A percentile compares a stretch with the other conserved stretches of the same genome.
These are phyloP conservation scores for Drosophila pseudoananassae DNA, from an alignment of 1,140 invertebrate species.

Conservation along the genomic window DNA sequence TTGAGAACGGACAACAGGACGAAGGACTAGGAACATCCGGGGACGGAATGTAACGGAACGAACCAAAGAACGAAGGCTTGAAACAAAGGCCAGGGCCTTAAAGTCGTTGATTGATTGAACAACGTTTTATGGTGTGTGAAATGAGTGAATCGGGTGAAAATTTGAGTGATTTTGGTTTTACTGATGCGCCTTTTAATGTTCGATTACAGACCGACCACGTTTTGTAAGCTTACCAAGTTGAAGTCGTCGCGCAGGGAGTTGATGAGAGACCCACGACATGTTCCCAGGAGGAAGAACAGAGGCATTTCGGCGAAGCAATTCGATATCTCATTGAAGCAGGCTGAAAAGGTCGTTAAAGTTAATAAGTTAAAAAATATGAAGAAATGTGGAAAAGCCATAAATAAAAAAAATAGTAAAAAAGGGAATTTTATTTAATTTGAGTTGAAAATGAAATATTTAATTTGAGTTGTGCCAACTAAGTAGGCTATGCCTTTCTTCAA, in stretches of 20 bases:
- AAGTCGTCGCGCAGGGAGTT: constrained; percentile 84
- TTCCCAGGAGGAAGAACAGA: constrained; percentile 87
- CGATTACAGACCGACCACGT: constrained; percentile 26
- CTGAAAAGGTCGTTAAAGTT: constrained; percentile 42
- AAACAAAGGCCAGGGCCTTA: constrained; percentile 61
- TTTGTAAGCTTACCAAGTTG: constrained; percentile 70
- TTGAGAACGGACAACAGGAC: constrained; percentile 37
- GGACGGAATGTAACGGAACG: background rate
- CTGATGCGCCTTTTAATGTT: constrained; percentile 58
- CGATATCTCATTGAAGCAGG: constrained; percentile 83
- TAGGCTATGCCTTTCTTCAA: too few species aligned
- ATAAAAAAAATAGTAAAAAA: background rate
- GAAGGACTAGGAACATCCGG: constrained; percentile 13
- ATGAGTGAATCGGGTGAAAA: constrained; percentile 75
- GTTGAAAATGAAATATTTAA: too few species aligned
- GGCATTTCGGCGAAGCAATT: constrained; percentile 87
- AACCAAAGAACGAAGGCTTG: constrained; percentile 32
- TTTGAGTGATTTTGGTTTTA: constrained; percentile 69
- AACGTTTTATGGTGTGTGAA: constrained; percentile 79
- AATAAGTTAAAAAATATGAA: constrained; percentile 8
- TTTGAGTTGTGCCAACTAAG: too few species aligned
- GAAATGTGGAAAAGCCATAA: background rate
- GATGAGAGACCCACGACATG: constrained; percentile 86
- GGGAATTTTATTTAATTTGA: too few species aligned
- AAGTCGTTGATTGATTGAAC: constrained; percentile 77